Conservation (phyloP, 2,888 invertebrate genomes). For the Sceliomorpha sp. region DNA sequence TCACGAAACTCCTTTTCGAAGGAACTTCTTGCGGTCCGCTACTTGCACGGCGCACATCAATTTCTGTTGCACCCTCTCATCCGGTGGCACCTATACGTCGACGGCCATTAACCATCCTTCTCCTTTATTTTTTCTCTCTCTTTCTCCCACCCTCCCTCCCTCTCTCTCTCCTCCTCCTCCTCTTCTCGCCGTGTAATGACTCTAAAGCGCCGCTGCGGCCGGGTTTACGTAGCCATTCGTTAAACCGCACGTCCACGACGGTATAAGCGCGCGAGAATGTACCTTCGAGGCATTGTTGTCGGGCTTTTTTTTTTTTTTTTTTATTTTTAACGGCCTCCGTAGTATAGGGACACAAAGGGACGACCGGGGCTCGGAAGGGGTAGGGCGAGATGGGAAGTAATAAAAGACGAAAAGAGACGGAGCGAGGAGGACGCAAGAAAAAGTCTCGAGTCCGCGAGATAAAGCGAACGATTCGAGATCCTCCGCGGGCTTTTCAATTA, state of each 20-base stretch:
- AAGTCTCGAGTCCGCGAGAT: constrained; percentile 32
- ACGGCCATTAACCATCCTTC: constrained; percentile 28
- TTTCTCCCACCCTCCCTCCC: constrained; percentile 16
- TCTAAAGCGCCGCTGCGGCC: constrained; percentile 34
- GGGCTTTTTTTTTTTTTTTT: no score
- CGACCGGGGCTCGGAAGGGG: no score
- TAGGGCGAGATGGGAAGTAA: neutral
- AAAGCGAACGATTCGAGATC: constrained; percentile 46
- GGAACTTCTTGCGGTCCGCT: constrained; percentile 30
- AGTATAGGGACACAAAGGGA: constrained; percentile 23
- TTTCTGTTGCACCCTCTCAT: constrained; percentile 22
- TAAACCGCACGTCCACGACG: constrained; percentile 31
- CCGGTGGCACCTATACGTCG: constrained; percentile 18
- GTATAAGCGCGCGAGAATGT: constrained; percentile 39
- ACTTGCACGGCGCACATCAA: constrained; percentile 38
- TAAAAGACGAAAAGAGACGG: neutral
- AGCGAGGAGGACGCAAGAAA: no score
- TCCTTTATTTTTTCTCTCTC: constrained; percentile 8
- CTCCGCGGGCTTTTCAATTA: constrained; percentile 52
- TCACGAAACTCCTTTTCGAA: constrained; percentile 18
- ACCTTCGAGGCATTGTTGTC: constrained; percentile 45
- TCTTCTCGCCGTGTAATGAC: constrained; percentile 39
- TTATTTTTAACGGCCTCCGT: constrained; percentile 29
- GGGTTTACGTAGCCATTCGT: constrained; percentile 47
- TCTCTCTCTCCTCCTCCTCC: constrained; percentile 21